Base-by-base conservation (phyloP, 2,113 vertebrate species). In the Oreotrochilus melanogaster region DNA sequence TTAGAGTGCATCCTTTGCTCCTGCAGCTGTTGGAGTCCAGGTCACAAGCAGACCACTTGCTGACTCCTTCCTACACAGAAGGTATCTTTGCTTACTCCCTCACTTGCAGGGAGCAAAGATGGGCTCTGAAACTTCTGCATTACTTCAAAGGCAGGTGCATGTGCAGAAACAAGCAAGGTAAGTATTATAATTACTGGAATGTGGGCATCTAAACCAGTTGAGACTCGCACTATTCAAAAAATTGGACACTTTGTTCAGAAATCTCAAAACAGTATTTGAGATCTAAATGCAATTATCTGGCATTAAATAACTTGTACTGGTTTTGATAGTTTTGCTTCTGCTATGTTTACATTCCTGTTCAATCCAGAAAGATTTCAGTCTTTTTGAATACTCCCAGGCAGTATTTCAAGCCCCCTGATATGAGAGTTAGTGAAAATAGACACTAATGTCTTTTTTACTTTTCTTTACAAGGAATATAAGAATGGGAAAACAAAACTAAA, bases 221-320 rank as follows among this genome's bases (percentile, higher is more conserved):
- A 64, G 93, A 92, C 53, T 93, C 65, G n/a, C 74, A 35, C 62
- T 66, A 27, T 48, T 79, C 18, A 70, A 75, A 57, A 74, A 89
- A 93, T 78, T 42, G 56, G 42, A 78, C 23, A 54, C n/a, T 71
- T 75, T 56, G 9, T 47, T 83, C 56, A 58, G 43, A 73, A 81
- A 74, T 78, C 47, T 62, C 88, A 50, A 94, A 89, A 83, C 48
- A 78, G 54, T 47, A 86, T 45, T 67, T 89, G 53, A 96, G 33
- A 86, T 57, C 31, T 56, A 53, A 79, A 79, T 31, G 21, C 27
- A 88, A 92, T 83, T 0, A 5, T 7, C 71, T 27, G 43, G 37
- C 31, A 74, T 64, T 70, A 93, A 47, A 4, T 45, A 71, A 57
- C 10, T 25, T 35, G 39, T 27, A 56, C 19, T 35, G 14, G 7